phyloP scores from a whole-genome alignment of 2,888 invertebrate genomes.

The Lacanobia wlatinum region DNA sequence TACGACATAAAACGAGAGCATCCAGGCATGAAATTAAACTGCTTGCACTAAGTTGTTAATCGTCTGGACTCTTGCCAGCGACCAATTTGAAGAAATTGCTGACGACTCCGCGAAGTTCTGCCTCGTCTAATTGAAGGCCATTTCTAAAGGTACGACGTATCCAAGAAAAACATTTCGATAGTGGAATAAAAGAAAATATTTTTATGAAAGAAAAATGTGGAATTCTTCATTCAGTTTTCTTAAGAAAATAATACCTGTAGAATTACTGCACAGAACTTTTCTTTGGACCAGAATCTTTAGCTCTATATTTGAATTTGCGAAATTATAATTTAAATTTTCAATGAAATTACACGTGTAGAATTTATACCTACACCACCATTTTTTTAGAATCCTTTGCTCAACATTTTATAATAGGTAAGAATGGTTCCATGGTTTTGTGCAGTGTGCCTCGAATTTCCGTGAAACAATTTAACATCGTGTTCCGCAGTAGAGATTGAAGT shows the following conservation, averaged over 20 bases:
- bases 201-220: not conserved
- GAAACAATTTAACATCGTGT: not conserved
- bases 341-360: too few relatives aligned
- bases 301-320: not conserved
- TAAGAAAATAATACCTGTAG: not conserved
- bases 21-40: constrained; percentile 87
- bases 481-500: not conserved
- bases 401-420: not conserved
- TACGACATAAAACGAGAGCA: constrained; percentile 71
- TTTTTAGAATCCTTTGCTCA: not conserved
- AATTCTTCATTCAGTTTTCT: not conserved
- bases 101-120: constrained; percentile 69
- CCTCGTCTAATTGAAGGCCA: constrained; percentile 63
- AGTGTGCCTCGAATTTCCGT: not conserved
- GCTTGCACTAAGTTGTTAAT: constrained; percentile 86
- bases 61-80: constrained; percentile 83
- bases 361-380: too few relatives aligned
- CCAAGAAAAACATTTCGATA: constrained; percentile 34
- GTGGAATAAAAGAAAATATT: constrained; percentile 19
- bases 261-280: not conserved
- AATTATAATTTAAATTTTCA: not conserved
- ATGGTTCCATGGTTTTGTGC: not conserved
- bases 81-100: constrained; percentile 85
- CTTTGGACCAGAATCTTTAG: not conserved
- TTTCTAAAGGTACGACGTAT: constrained; percentile 35